Evolutionary conservation across 2,797 vertebrate species (phyloP), one percentile per base, ranked within the genome.

Genomic region (Pseudomugil gertrudae): DNA sequence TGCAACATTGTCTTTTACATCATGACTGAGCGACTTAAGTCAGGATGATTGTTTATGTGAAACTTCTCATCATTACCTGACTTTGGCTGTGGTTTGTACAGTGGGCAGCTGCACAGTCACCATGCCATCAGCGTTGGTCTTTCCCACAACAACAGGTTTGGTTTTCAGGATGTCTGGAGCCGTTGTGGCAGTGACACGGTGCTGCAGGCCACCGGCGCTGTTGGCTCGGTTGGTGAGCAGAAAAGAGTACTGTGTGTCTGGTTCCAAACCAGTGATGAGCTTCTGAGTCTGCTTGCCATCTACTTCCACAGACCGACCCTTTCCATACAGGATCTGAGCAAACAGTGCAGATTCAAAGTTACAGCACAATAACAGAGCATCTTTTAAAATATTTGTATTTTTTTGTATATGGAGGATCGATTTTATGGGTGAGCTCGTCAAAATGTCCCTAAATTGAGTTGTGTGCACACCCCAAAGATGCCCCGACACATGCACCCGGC

Each of bases 141-240:
- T 98, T 57, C 96, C 96, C 24, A 99, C 94, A 83, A 98, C 94
- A 19, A 92, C 90, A 5, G 98, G 98, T 76, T 98, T 99, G 74
- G 95, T 96, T 32, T 95, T 95, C 4, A 99, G 92, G 2, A 99
- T 94, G 0, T 98, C 96, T 0, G 97, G 98, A 0, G 98, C 97
- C 0, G 98, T 99, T 79, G 95, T 96, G 53, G 96, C 94, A 0
- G 96, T 96, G 10, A 98, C 96, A 2, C 96, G 95, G 86, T 99
- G 98, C 89, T 99, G 98, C 64, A 99, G 92, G 1, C 98, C 98
- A 0, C 97, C 98, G 1, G 96, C 96, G 32, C 96, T 96, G 74
- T 98, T 98, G 8, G 96, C 96, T 55, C 97, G 96, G 82, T 97
- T 99, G 1, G 96, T 99, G 74, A 99, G 90, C 65, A 98, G 94